phyloP scores from a whole-genome alignment of 1,140 invertebrate genomes.

The Littorina saxatilis region DNA sequence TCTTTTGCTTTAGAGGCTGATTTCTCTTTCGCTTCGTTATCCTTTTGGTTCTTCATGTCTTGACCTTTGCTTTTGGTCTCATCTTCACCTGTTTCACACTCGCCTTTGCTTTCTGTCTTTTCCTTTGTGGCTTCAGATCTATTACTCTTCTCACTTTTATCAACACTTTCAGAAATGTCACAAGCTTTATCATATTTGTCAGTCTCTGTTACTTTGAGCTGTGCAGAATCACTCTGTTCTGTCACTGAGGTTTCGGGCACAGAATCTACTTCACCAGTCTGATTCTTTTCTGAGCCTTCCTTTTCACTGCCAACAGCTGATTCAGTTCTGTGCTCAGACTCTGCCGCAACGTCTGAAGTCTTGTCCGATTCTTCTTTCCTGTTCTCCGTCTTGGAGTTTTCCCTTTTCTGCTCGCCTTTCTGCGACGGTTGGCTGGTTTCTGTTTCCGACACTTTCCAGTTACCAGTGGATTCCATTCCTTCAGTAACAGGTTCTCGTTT shows the following conservation, averaged over 20 bases:
- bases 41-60: too few species aligned
- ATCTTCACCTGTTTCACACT: too few species aligned
- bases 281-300: not conserved
- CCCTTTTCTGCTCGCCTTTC: not conserved
- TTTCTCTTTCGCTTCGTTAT: too few species aligned
- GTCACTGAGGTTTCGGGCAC: too few species aligned
- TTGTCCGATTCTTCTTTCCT: slow-evolving; percentile 3
- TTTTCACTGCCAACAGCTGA: not conserved
- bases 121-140: too few species aligned
- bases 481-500: not conserved
- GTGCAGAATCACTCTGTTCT: too few species aligned
- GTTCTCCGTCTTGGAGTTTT: not conserved
- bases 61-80: too few species aligned
- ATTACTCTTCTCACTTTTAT: not conserved
- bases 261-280: not conserved
- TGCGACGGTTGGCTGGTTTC: not conserved
- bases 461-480: not conserved
- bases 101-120: too few species aligned
- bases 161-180: not conserved
- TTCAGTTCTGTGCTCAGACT: not conserved
- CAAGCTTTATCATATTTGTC: not conserved
- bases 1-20: too few species aligned
- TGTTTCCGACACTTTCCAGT: not conserved
- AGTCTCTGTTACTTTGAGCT: too few species aligned
- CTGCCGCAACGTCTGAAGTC: not conserved